phyloP scores from a whole-genome alignment of 2,113 vertebrate species.

The Crocuta crocuta region DNA sequence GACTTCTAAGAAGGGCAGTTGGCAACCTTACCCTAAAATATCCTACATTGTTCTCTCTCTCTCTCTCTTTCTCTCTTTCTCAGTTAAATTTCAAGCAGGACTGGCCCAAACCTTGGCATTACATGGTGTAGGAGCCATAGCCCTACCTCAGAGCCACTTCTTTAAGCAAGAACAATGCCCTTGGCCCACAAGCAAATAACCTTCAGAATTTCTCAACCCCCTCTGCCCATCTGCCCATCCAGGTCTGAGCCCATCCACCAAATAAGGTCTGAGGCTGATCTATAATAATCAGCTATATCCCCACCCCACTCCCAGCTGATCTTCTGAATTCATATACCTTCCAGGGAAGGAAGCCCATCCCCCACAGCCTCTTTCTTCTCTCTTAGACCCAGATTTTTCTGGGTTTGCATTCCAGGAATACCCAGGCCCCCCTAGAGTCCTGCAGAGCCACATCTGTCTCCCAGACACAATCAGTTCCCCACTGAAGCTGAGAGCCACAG shows the following conservation, averaged over 20 bases:
- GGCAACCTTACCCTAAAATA: slow-evolving; percentile 54
- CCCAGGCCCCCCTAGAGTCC: neutral
- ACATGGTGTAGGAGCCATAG: neutral
- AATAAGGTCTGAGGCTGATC: slow-evolving; percentile 1
- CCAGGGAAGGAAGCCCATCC: neutral
- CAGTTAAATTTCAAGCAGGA: slow-evolving; percentile 42
- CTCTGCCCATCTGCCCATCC: neutral
- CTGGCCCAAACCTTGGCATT: slow-evolving; percentile 36
- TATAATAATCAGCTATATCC: neutral
- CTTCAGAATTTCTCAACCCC: slow-evolving; percentile 4
- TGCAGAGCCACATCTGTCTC: neutral
- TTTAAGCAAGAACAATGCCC: slow-evolving; percentile 38
- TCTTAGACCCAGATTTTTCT: neutral
- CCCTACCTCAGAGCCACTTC: neutral
- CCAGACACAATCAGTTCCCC: neutral
- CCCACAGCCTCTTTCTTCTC: neutral
- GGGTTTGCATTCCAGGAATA: neutral
- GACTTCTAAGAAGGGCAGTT: slow-evolving; percentile 69
- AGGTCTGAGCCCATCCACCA: neutral
- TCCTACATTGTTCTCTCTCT: neutral
- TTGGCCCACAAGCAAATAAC: neutral
- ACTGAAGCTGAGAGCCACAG: neutral
- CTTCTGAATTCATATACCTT: neutral
- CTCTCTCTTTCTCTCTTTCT: neutral
- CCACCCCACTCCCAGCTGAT: neutral